These are phyloP conservation scores for Euplagia quadripunctaria DNA, from an alignment of 2,888 invertebrate species.

Conservation along the genomic window DNA sequence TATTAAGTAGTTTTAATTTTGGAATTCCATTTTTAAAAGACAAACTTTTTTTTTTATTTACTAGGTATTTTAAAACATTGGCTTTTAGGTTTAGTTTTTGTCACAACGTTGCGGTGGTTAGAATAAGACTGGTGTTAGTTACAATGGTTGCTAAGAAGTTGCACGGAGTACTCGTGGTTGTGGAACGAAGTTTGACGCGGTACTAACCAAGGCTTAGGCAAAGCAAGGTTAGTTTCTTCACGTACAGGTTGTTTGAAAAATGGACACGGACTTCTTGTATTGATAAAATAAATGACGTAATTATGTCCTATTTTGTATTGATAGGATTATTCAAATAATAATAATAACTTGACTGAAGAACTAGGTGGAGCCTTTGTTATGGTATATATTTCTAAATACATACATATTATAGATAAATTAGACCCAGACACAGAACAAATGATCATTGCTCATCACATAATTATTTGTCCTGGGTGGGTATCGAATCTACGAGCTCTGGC, in stretches of 20 bases:
- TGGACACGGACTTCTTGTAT: slow-evolving; percentile 1
- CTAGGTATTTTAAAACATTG: slow-evolving; percentile 43
- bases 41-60: slow-evolving; percentile 49
- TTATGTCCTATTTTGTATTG: neutral
- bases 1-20: slow-evolving; percentile 37
- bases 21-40: slow-evolving; percentile 47
- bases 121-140: slow-evolving; percentile 53
- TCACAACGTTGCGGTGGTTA: slow-evolving; percentile 59
- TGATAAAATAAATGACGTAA: neutral
- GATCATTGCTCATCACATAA: no score
- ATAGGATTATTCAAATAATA: neutral
- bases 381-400: no score
- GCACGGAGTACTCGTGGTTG: slow-evolving; percentile 47
- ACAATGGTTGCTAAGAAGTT: slow-evolving; percentile 51
- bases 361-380: no score
- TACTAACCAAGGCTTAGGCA: slow-evolving; percentile 59
- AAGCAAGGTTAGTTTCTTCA: slow-evolving; percentile 61
- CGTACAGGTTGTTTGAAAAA: slow-evolving; percentile 52
- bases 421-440: no score
- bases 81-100: slow-evolving; percentile 42
- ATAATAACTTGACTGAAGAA: no score
- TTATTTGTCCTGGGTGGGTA: no score
- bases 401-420: no score
- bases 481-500: no score
- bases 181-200: slow-evolving; percentile 61